Evolutionary conservation across 2,797 vertebrate genomes (phyloP).

Genomic region (Malacoraja senta): DNA sequence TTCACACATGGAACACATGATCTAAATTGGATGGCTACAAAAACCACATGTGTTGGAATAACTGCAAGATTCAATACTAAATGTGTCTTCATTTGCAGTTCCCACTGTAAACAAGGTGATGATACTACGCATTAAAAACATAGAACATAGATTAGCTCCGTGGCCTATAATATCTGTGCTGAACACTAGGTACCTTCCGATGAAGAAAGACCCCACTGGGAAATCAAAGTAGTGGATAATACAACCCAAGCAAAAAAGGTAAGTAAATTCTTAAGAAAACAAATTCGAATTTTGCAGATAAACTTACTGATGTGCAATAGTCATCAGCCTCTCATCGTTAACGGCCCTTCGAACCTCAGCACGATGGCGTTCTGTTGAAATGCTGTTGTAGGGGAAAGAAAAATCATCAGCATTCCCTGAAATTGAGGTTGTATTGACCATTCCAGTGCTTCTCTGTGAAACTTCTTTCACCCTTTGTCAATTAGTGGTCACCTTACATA

Average conservation of each 20-base stretch:
- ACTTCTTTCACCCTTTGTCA: neutral
- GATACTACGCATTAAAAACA: too few species aligned
- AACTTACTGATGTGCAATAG: slow-evolving; percentile 94
- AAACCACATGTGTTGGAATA: neutral
- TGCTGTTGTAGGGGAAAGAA: slow-evolving; percentile 56
- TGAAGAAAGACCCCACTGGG: neutral
- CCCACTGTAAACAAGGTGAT: neutral
- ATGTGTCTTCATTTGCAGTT: neutral
- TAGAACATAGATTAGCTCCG: too few species aligned
- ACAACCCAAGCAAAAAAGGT: slow-evolving; percentile 43
- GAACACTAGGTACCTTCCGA: neutral
- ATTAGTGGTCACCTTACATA: neutral
- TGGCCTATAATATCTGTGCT: too few species aligned
- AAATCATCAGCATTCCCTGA: neutral
- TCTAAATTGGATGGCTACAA: neutral
- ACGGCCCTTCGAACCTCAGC: slow-evolving; percentile 95
- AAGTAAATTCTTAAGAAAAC: slow-evolving; percentile 41
- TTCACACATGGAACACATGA: neutral
- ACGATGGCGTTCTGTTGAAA: slow-evolving; percentile 92
- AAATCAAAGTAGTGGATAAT: slow-evolving; percentile 42
- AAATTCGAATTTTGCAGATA: slow-evolving; percentile 44
- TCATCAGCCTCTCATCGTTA: slow-evolving; percentile 93
- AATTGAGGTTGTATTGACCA: neutral
- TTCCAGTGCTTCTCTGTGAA: neutral
- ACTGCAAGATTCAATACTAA: neutral